Conservation (phyloP, 2,888 invertebrate species). For the Agapetus fuscipes region DNA sequence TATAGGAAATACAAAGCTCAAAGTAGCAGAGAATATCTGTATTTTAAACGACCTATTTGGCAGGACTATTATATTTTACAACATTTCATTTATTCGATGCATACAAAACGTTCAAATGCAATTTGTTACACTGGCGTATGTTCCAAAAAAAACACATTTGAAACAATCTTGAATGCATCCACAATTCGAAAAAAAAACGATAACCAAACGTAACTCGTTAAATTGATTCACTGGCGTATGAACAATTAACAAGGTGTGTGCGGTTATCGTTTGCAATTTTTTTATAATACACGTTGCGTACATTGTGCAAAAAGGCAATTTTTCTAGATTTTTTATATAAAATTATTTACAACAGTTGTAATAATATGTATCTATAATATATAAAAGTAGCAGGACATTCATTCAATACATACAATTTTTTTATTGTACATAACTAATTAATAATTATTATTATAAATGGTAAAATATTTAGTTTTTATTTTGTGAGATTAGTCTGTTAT, state of each 20-base stretch:
- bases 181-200: too few species aligned
- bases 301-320: background rate
- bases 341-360: background rate
- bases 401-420: too few species aligned
- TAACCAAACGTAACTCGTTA: too few species aligned
- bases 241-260: background rate
- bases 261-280: background rate
- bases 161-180: too few species aligned
- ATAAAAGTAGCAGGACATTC: too few species aligned
- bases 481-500: slow-evolving; percentile 6
- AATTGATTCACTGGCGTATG: background rate
- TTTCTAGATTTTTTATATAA: background rate
- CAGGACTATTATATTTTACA: background rate
- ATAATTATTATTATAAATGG: too few species aligned
- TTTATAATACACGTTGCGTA: background rate
- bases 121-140: background rate
- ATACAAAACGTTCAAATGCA: background rate
- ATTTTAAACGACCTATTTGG: background rate
- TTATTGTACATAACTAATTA: too few species aligned
- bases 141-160: too few species aligned
- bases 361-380: too few species aligned
- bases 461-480: slow-evolving; percentile 1
- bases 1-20: too few species aligned
- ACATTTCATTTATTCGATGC: background rate
- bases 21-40: too few species aligned